Conservation (phyloP, 1,140 invertebrate genomes). For the Homalodisca vitripennis region DNA sequence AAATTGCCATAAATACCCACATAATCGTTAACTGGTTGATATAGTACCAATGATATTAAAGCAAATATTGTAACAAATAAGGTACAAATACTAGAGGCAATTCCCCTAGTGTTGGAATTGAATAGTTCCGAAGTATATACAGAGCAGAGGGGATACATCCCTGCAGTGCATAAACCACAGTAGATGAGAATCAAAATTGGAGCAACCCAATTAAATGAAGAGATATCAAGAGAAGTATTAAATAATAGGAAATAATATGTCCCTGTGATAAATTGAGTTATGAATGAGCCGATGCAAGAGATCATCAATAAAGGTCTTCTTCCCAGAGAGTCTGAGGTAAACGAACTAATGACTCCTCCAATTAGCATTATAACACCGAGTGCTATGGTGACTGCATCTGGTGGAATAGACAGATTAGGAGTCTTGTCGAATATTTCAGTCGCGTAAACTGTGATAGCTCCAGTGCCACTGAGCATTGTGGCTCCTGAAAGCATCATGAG, state of each 20-base stretch:
- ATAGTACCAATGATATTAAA: constrained; percentile 72
- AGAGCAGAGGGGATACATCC: constrained; percentile 68
- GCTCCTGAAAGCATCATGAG: constrained; percentile 64
- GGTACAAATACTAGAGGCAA: constrained; percentile 67
- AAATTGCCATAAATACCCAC: constrained; percentile 49
- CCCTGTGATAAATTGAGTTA: constrained; percentile 48
- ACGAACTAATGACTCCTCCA: constrained; percentile 59
- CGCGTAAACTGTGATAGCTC: constrained; percentile 71
- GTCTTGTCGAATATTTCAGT: constrained; percentile 66
- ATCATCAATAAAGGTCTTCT: constrained; percentile 62
- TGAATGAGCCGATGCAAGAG: constrained; percentile 1
- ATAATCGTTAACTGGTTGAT: constrained; percentile 53
- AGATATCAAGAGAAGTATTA: constrained; percentile 51
- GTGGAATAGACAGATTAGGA: constrained; percentile 51
- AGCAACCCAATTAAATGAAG: constrained; percentile 57
- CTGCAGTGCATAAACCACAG: constrained; percentile 67
- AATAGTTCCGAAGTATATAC: constrained; percentile 73
- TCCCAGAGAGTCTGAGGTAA: constrained; percentile 69
- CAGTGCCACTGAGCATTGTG: constrained; percentile 73
- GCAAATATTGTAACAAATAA: constrained; percentile 68
- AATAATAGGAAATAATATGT: constrained; percentile 62
- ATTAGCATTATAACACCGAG: constrained; percentile 65
- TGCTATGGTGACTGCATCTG: constrained; percentile 59
- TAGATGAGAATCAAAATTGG: constrained; percentile 65
- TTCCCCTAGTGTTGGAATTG: constrained; percentile 64